Base-by-base conservation (phyloP, 2,888 invertebrate genomes). In the Iphiclides podalirius region DNA sequence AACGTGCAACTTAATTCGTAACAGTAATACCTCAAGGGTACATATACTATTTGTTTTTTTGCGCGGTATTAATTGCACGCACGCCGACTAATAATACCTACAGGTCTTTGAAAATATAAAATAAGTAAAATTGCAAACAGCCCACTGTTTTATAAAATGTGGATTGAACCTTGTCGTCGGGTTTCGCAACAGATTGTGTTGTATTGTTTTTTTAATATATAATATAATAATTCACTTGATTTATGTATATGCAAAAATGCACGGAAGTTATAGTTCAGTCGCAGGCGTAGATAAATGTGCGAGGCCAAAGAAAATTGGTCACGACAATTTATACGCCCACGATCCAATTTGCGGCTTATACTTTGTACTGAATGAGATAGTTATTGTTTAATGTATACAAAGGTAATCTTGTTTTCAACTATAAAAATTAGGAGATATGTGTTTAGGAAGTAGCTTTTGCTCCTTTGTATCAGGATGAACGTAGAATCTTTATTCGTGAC, bases 241-340 rank as follows among this genome's bases (percentile, higher is more conserved):
- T 20, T 9, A 20, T 12, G 33, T 4, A 3, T 38, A 17, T 37
- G 38, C 17, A 31, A 45, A 38, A 11, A 17, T 13, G 17, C 17
- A 28, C 45, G 28, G 31, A 37, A 45, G 37, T 45, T 31, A 4
- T 17, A n/a, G 37, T 20, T 45, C 37, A 45, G 17, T 43, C 23
- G 13, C 15, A 13, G 16, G 4, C 13, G n/a, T n/a, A n/a, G n/a
- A 44, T 36, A 17, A 17, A 38, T 38, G 37, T 44, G 13, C 37
- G 45, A 45, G 38, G 45, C 8, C 38, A 45, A 37, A 44, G 37
- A 37, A 17, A 45, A 45, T 45, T 45, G 9, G 38, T 37, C 45
- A 45, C 45, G 45, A 38, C 26, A 26, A 35, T n/a, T 26, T 15
- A 11, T 11, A 33, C 12, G 11, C 15, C 26, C 4, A 9, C 26